phyloP scores from a whole-genome alignment of 2,113 vertebrate genomes.

The Eleginops maclovinus region DNA sequence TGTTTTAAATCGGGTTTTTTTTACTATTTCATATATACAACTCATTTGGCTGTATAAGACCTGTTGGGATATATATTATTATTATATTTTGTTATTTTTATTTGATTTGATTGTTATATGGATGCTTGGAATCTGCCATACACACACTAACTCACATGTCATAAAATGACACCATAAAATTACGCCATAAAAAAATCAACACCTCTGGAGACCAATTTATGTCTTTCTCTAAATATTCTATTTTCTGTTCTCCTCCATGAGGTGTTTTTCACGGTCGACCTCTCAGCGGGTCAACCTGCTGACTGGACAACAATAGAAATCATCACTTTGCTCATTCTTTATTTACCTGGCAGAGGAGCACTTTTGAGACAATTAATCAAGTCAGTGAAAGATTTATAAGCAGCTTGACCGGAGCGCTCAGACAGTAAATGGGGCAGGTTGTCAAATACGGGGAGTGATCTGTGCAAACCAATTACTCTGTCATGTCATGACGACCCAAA shows the following conservation, averaged over 20 bases:
- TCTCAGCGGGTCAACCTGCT: conserved; percentile 59
- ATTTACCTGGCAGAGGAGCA: conserved; percentile 78
- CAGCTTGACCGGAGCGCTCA: conserved; percentile 73
- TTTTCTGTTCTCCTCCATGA: conserved; percentile 27
- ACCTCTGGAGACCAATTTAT: conserved; percentile 44
- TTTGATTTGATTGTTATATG: no score
- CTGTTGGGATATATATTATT: no score
- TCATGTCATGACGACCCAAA: conserved; percentile 77
- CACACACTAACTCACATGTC: conserved; percentile 2
- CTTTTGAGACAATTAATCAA: conserved; percentile 83
- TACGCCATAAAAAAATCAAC: not conserved
- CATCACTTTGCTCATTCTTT: conserved; percentile 80
- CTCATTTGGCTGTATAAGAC: no score
- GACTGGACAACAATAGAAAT: conserved; percentile 78
- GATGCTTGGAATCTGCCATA: not conserved
- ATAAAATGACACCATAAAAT: conserved; percentile 24
- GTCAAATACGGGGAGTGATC: conserved; percentile 76
- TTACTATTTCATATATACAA: no score
- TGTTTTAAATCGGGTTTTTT: no score
- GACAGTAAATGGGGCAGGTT: conserved; percentile 77
- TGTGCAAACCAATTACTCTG: conserved; percentile 77
- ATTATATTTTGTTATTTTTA: no score
- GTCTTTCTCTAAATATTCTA: conserved; percentile 57
- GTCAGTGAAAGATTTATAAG: conserved; percentile 80
- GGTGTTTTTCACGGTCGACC: conserved; percentile 63